Base-by-base conservation (phyloP, 2,797 vertebrate species). In the Tympanoctomys barrerae region DNA sequence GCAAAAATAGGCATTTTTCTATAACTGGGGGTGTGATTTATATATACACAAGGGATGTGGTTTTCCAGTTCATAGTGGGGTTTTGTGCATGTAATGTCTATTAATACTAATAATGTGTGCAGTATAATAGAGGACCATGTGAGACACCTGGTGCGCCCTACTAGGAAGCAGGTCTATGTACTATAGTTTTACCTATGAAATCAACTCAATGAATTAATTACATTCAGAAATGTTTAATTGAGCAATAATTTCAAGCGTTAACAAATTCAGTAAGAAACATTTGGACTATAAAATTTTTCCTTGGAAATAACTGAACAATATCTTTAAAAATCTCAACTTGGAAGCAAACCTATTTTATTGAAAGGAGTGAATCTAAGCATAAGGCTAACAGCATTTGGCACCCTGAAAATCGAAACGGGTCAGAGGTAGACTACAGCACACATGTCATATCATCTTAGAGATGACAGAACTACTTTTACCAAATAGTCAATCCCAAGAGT, bases 181-280 rank as follows among this genome's bases (percentile, higher is more conserved):
- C 96, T 90, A 95, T 49, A 49, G 49, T 97, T 11, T 52, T 96
- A 95, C 82, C 88, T 96, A 96, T 93, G 89, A 97, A 96, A 94
- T 97, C 95, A 92, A 92, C 52, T 95, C 97, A 96, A 94, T 42
- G 90, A 97, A 94, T 96, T 97, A 97, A 97, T 97, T 94, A 66
- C 14, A 79, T 79, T 94, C 16, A 87, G 36, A 81, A 86, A 85
- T 97, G 68, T 97, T 96, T 96, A 61, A 46, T 87, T 92, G 94
- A 93, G 12, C 81, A 88, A 87, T 91, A 90, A 96, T 90, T 96
- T 97, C 86, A 94, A 90, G 62, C 97, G 96, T 96, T 95, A 82
- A 78, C 39, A 31, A 62, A 61, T 86, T 95, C 87, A 52, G 64
- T 89, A 90, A 87, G 57, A 90, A 82, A 87, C 66, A 39, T 71